These are phyloP conservation scores for Pangasius mekongensis DNA, from an alignment of 2,797 vertebrate species.

Conservation along the genomic window DNA sequence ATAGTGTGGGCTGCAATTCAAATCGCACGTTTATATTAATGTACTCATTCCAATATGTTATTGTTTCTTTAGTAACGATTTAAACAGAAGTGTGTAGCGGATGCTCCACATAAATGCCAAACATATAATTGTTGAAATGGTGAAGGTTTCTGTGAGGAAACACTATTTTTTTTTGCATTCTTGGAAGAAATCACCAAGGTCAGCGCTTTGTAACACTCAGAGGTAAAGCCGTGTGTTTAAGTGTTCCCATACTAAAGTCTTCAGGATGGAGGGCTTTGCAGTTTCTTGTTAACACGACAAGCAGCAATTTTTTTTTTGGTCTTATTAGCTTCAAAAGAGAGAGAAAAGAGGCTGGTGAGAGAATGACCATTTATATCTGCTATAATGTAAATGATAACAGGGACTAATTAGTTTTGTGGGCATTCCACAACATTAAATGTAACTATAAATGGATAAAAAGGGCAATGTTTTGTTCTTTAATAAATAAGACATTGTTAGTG, in stretches of 20 bases:
- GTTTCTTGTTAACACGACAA: neutral
- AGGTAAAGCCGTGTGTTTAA: neutral
- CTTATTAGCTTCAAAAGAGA: neutral
- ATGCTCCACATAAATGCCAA: neutral
- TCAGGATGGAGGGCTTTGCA: neutral
- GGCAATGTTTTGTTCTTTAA: neutral
- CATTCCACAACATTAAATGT: neutral
- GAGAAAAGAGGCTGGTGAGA: neutral
- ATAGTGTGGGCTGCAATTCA: neutral
- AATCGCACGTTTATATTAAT: neutral
- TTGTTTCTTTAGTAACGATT: neutral
- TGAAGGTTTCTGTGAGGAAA: neutral
- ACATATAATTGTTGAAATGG: neutral
- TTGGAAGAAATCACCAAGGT: neutral
- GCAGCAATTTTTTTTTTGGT: neutral
- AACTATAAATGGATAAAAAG: neutral
- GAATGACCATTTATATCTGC: neutral
- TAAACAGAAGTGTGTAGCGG: neutral
- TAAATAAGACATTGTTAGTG: neutral
- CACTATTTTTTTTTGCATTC: neutral
- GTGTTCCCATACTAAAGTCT: neutral
- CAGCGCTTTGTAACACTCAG: neutral
- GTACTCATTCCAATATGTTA: neutral
- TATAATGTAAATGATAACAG: neutral
- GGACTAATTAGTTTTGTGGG: too few relatives aligned